Base-by-base conservation (phyloP, 2,888 invertebrate species). In the Drosophila buzzatii region DNA sequence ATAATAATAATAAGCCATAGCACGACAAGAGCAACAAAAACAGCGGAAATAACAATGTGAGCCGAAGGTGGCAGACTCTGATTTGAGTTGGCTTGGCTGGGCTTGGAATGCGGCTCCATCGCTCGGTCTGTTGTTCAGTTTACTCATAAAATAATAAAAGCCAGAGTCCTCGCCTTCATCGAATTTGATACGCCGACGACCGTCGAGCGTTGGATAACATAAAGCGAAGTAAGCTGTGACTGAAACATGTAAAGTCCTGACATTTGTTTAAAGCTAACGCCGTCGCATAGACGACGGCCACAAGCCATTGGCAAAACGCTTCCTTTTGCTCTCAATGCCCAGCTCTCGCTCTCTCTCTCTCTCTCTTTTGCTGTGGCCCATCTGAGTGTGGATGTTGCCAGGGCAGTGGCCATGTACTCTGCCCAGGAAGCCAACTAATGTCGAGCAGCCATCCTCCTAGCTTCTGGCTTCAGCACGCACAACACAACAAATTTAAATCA, bases 81-180 rank as follows among this genome's bases (percentile, higher is more conserved):
- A 64, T 14, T 65, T 63, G 68, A 45, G 57, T 47, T 56, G 68
- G 47, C 39, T n/a, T 45, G 45, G 39, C 39, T 42, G 39, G 20
- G 42, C 16, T 44, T 56, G 61, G 68, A 58, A 66, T 70, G 55
- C 68, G 51, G 62, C 16, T 20, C 3, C 20, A 42, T 23, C 62
- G 45, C 23, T 62, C 53, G 62, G 47, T 55, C 64, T 62, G 73
- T 56, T 76, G 64, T 63, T 60, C 68, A 58, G 45, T 55, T 69
- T 66, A 63, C 82, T 85, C 83, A 76, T 82, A 85, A 87, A 88
- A 85, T 88, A 87, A 88, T 87, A 88, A 86, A 87, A 88, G 85
- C 78, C 83, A 73, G 74, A 70, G 73, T 76, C 75, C 78, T 33
- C 65, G 70, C 72, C 74, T 77, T 76, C 74, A 74, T 78, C 76